A percentile compares a stretch with the other conserved stretches of the same genome.
These are phyloP conservation scores for Mylabris phalerata DNA, from an alignment of 1,140 invertebrate species.

Conservation along the genomic window DNA sequence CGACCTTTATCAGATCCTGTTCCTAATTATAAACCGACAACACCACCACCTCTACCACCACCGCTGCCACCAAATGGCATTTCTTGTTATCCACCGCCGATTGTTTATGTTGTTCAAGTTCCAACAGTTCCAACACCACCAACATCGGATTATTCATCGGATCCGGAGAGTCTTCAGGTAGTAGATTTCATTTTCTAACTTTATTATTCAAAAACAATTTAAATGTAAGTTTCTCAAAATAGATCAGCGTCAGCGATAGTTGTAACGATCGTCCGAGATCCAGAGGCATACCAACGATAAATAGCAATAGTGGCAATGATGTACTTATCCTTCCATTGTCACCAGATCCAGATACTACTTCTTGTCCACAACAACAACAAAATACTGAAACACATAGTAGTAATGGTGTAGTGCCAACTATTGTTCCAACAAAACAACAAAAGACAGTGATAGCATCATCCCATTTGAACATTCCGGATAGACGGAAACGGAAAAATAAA, in stretches of 20 bases:
- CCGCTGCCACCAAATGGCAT: slow-evolving; percentile 27
- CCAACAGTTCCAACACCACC: slow-evolving; percentile 50
- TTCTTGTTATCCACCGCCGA: slow-evolving; percentile 32
- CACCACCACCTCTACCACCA: slow-evolving; percentile 18
- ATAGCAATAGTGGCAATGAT: slow-evolving; percentile 25
- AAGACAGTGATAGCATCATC: slow-evolving; percentile 31
- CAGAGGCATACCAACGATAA: background rate
- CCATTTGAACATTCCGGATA: slow-evolving; percentile 28
- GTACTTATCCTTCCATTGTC: slow-evolving; percentile 38
- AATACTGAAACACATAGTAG: slow-evolving; percentile 12
- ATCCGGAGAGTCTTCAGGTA: slow-evolving; percentile 51
- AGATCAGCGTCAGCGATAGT: background rate
- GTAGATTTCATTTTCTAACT: too few species aligned
- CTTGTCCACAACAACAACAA: slow-evolving; percentile 1
- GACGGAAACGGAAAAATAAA: slow-evolving; percentile 28
- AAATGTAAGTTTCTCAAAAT: too few species aligned
- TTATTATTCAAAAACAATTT: too few species aligned
- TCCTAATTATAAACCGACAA: slow-evolving; percentile 16
- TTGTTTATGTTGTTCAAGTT: slow-evolving; percentile 38
- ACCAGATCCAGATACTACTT: slow-evolving; percentile 34
- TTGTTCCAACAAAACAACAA: slow-evolving; percentile 27
- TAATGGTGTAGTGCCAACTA: slow-evolving; percentile 6
- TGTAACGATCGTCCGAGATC: background rate
- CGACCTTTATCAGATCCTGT: slow-evolving; percentile 41
- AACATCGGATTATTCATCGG: slow-evolving; percentile 65